These are phyloP conservation scores for Rhizoglyphus robini DNA, from an alignment of 1,140 invertebrate species.

Conservation along the genomic window DNA sequence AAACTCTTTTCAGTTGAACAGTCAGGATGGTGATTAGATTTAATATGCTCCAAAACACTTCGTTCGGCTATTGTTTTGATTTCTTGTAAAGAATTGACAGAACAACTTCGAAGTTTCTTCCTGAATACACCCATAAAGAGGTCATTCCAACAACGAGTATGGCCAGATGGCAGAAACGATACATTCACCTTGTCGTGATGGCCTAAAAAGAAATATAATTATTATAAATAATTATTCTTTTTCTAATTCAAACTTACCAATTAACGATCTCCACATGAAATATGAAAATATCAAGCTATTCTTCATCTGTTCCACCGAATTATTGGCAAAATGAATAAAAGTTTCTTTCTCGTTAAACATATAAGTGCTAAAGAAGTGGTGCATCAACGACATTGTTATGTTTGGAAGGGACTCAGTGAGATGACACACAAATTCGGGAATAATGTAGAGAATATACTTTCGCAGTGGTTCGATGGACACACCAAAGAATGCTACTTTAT, in stretches of 20 bases:
- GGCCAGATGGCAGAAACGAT: neutral
- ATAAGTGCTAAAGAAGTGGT: conserved; percentile 3
- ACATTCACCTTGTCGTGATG: neutral
- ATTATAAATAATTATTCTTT: no score
- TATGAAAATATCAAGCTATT: conserved; percentile 7
- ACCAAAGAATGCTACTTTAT: conserved; percentile 16
- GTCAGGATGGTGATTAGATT: no score
- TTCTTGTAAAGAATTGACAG: neutral
- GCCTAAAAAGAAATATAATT: no score
- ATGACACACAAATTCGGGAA: conserved; percentile 11
- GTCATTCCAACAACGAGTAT: conserved; percentile 13
- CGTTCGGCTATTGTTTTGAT: neutral
- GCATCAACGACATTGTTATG: conserved; percentile 6
- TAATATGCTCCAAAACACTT: neutral
- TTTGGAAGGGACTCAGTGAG: neutral
- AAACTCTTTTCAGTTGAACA: neutral
- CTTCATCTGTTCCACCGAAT: neutral
- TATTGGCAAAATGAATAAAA: neutral
- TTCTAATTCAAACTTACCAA: no score
- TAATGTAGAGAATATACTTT: conserved; percentile 13
- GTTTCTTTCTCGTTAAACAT: neutral
- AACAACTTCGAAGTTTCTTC: conserved; percentile 15
- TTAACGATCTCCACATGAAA: conserved; percentile 16
- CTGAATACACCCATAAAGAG: conserved; percentile 13
- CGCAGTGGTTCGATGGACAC: conserved; percentile 7